Evolutionary conservation across 1,140 invertebrate species (phyloP).

Genomic region (Charaxes varanes): DNA sequence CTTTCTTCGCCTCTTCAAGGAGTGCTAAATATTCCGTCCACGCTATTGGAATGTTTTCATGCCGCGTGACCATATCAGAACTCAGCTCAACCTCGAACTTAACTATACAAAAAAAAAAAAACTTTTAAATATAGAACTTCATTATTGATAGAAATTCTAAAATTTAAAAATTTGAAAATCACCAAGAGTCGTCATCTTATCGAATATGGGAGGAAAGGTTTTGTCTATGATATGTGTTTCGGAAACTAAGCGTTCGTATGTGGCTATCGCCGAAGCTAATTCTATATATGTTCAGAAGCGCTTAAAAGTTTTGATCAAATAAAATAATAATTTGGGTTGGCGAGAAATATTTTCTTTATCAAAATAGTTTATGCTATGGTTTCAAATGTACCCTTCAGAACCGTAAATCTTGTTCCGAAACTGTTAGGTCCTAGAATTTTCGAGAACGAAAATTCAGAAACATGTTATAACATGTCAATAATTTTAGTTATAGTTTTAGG

Average conservation of each 20-base stretch:
- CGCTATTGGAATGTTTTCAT: constrained; percentile 76
- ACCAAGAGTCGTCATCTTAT: constrained; percentile 82
- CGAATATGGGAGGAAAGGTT: constrained; percentile 81
- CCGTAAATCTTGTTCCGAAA: no score
- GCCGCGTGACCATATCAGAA: constrained; percentile 74
- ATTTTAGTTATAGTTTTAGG: no score
- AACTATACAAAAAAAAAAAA: constrained; percentile 43
- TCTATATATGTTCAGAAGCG: no score
- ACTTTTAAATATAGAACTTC: constrained; percentile 1
- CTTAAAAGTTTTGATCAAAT: no score
- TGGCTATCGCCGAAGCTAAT: constrained; percentile 75
- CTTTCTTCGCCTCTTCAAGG: constrained; percentile 79
- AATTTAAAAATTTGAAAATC: constrained; percentile 48
- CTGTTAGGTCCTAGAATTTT: no score
- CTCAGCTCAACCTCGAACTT: constrained; percentile 80
- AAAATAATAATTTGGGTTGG: no score
- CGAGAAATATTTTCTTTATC: no score
- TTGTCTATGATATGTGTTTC: constrained; percentile 78
- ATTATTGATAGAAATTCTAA: neutral
- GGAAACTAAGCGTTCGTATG: constrained; percentile 78
- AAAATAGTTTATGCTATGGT: no score
- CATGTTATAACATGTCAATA: no score
- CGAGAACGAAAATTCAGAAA: no score
- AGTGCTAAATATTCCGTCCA: constrained; percentile 81
- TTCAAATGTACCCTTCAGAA: no score